phyloP scores from a whole-genome alignment of 2,888 invertebrate genomes.

The Stenotaenia linearis region DNA sequence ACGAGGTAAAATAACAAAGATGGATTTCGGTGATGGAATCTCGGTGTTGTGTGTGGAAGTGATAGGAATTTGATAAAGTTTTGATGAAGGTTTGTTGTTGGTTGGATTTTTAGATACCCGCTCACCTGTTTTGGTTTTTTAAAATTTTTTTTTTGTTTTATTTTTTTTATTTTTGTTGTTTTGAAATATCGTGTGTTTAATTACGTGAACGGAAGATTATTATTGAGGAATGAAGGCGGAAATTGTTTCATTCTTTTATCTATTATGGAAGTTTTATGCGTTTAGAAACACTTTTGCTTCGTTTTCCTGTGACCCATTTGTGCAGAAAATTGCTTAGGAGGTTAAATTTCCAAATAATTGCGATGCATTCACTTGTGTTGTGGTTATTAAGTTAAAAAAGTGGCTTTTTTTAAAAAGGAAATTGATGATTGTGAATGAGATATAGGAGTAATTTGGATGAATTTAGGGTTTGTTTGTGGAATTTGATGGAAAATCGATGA shows the following conservation, averaged over 20 bases:
- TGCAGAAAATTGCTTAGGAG: neutral
- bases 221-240: neutral
- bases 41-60: no score
- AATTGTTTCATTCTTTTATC: neutral
- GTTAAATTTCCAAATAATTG: neutral
- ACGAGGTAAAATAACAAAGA: neutral
- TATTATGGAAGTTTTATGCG: neutral
- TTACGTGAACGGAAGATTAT: neutral
- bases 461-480: neutral
- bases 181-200: neutral
- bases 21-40: neutral
- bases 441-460: no score
- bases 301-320: conserved; percentile 20
- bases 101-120: neutral
- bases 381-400: neutral
- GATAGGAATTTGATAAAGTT: neutral
- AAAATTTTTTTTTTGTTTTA: neutral
- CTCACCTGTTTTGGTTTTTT: neutral
- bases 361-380: neutral
- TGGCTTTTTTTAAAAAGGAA: neutral
- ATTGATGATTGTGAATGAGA: no score
- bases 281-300: neutral
- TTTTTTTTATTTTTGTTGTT: neutral
- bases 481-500: neutral
- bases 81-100: neutral